These are phyloP conservation scores for Ashinkailepas kermadecensis DNA, from an alignment of 2,888 invertebrate genomes.

Conservation along the genomic window DNA sequence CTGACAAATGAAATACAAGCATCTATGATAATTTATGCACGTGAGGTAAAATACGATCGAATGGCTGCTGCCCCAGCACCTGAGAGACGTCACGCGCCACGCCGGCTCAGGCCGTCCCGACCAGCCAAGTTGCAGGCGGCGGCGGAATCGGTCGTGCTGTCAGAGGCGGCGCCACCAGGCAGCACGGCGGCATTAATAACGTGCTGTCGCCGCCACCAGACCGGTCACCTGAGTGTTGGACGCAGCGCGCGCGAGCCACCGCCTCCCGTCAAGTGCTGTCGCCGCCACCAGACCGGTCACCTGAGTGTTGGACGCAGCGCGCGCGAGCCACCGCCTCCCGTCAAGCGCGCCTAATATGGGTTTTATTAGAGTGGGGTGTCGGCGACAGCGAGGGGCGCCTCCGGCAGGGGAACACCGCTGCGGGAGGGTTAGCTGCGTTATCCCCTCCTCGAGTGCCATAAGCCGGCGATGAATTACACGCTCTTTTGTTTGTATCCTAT, in stretches of 20 bases:
- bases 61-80: too few relatives aligned
- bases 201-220: neutral
- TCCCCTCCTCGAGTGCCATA: constrained; percentile 17
- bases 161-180: neutral
- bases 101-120: too few relatives aligned
- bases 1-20: too few relatives aligned
- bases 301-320: neutral
- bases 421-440: neutral
- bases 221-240: neutral
- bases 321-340: neutral
- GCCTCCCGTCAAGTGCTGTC: neutral
- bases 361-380: neutral
- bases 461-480: constrained; percentile 19
- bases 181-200: neutral
- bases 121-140: too few relatives aligned
- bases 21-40: too few relatives aligned
- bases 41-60: too few relatives aligned
- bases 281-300: neutral
- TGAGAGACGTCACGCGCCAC: too few relatives aligned
- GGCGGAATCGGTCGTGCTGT: too few relatives aligned
- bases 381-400: too few relatives aligned
- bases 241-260: neutral
- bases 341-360: neutral
- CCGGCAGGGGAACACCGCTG: neutral
- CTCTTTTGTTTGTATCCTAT: constrained; percentile 17